phyloP scores from a whole-genome alignment of 2,888 invertebrate species.

The Shargacucullia verbasci region DNA sequence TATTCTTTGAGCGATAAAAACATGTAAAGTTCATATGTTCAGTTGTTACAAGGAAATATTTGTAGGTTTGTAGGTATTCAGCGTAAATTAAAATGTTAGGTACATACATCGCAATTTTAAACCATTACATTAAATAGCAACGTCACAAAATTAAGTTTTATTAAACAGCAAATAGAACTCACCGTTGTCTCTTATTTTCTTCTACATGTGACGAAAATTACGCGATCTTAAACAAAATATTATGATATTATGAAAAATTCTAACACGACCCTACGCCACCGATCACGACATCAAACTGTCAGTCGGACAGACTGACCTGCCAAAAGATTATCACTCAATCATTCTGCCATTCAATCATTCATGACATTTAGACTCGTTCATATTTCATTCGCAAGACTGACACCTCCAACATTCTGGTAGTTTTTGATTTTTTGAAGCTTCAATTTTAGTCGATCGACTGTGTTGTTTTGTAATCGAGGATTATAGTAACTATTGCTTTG shows the following conservation, averaged over 20 bases:
- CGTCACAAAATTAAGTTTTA: too few relatives aligned
- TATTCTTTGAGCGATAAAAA: slow-evolving; percentile 1
- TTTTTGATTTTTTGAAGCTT: background rate
- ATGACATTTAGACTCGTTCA: background rate
- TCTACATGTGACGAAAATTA: slow-evolving; percentile 26
- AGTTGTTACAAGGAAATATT: too few relatives aligned
- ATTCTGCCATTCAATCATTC: background rate
- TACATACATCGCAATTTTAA: background rate
- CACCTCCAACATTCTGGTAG: background rate
- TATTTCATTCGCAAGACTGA: background rate
- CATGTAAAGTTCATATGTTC: too few relatives aligned
- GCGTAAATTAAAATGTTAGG: background rate
- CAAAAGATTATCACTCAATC: too few relatives aligned
- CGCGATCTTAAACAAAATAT: slow-evolving; percentile 1
- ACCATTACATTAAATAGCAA: too few relatives aligned
- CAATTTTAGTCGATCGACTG: slow-evolving; percentile 12
- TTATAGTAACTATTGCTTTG: background rate
- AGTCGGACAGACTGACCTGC: too few relatives aligned
- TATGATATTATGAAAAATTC: slow-evolving; percentile 4
- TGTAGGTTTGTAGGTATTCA: too few relatives aligned
- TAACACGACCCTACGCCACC: background rate
- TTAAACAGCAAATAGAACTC: slow-evolving; percentile 11
- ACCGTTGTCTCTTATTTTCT: slow-evolving; percentile 15
- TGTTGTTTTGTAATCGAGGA: slow-evolving; percentile 3
- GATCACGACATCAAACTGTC: slow-evolving; percentile 21